phyloP scores from a whole-genome alignment of 2,888 invertebrate genomes.

The Autographa pulchrina region DNA sequence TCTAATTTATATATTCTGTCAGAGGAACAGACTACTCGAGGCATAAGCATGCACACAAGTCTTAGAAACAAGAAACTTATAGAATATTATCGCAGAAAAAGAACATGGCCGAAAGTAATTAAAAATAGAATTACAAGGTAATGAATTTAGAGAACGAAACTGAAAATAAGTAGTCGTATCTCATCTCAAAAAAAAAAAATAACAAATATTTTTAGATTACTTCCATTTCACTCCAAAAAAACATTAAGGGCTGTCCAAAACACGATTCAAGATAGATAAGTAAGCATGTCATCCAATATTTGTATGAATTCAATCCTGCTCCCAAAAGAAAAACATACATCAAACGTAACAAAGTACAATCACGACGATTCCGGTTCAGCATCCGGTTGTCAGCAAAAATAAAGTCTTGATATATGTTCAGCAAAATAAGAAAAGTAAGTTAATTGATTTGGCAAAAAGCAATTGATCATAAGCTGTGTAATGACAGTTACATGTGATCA shows the following conservation, averaged over 20 bases:
- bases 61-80: constrained; percentile 9
- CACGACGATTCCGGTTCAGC: constrained; percentile 31
- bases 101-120: no score
- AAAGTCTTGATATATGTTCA: constrained; percentile 22
- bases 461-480: constrained; percentile 19
- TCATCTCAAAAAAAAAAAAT: no score
- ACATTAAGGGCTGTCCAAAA: neutral
- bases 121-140: no score
- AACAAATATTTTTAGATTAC: no score
- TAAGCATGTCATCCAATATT: constrained; percentile 22
- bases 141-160: no score
- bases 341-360: constrained; percentile 27
- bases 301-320: constrained; percentile 40
- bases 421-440: constrained; percentile 30
- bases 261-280: neutral
- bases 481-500: constrained; percentile 6
- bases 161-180: no score
- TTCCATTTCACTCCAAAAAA: no score
- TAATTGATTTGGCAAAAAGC: constrained; percentile 30
- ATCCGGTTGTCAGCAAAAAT: constrained; percentile 22
- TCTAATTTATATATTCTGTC: constrained; percentile 84
- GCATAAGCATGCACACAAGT: constrained; percentile 63
- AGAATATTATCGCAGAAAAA: no score
- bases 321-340: constrained; percentile 42
- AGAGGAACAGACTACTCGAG: constrained; percentile 73